Conservation (phyloP, 2,113 vertebrate species). For the Triplophysa dalaica region DNA sequence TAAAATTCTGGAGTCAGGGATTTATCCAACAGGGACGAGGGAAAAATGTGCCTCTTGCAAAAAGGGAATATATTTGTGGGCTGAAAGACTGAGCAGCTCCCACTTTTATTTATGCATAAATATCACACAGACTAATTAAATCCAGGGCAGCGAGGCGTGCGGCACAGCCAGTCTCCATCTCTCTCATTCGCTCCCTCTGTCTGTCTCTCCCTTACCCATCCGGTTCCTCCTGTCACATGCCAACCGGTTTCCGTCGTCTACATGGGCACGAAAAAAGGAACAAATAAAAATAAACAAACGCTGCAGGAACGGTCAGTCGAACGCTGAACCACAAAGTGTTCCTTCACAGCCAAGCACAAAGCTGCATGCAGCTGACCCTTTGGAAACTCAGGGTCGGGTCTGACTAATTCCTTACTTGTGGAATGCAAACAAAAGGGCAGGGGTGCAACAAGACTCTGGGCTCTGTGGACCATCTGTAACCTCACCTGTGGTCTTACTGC, state of each 20-base stretch:
- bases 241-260: conserved; percentile 18
- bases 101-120: conserved; percentile 40
- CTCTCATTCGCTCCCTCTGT: background rate
- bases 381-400: background rate
- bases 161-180: background rate
- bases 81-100: conserved; percentile 26
- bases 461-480: background rate
- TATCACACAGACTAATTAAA: conserved; percentile 47
- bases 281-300: conserved; percentile 9
- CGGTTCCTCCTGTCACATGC: conserved; percentile 42
- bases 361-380: background rate
- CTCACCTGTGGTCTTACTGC: background rate
- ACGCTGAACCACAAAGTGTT: background rate
- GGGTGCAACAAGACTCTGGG: background rate
- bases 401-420: background rate
- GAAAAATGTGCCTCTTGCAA: background rate
- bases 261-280: conserved; percentile 35
- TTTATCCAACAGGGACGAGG: background rate
- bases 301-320: background rate
- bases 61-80: background rate
- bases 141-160: conserved; percentile 29
- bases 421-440: background rate
- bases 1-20: background rate
- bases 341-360: background rate
- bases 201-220: conserved; percentile 8